A percentile compares a stretch with the other conserved stretches of the same genome.
phyloP scores from a whole-genome alignment of 2,888 invertebrate genomes.

The Petrolisthes manimaculis region DNA sequence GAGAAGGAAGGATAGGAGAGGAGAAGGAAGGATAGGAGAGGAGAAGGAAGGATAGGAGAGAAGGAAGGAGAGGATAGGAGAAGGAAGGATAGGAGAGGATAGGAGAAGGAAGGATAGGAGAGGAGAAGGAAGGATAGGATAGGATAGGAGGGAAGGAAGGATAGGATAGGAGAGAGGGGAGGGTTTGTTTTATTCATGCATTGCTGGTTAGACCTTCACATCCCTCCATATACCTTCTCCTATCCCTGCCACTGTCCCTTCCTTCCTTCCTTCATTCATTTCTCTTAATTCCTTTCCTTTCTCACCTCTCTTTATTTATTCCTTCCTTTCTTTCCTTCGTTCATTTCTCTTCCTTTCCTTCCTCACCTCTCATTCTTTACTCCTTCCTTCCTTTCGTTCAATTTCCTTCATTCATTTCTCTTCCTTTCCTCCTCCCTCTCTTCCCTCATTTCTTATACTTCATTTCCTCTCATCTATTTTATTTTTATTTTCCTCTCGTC shows the following conservation, averaged over 20 bases:
- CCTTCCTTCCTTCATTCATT: not conserved
- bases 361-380: too few relatives aligned
- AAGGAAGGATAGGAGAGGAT: too few relatives aligned
- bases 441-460: not conserved
- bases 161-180: too few relatives aligned
- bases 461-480: not conserved
- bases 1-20: too few relatives aligned
- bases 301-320: not conserved
- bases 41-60: too few relatives aligned
- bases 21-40: too few relatives aligned
- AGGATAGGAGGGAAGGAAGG: too few relatives aligned
- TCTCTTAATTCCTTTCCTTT: not conserved
- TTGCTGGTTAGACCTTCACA: not conserved
- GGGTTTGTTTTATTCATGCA: too few relatives aligned
- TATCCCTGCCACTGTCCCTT: not conserved
- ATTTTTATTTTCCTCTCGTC: not conserved
- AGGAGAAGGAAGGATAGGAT: too few relatives aligned
- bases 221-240: not conserved
- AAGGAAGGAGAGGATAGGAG: too few relatives aligned
- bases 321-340: not conserved
- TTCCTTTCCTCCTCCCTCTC: not conserved
- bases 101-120: too few relatives aligned
- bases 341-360: too few relatives aligned
- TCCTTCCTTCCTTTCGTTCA: slow-evolving; percentile 5
- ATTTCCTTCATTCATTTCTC: not conserved